Evolutionary conservation across 2,888 invertebrate genomes (phyloP), one percentile per base, ranked within the genome.

Genomic region (Eledona agricola): DNA sequence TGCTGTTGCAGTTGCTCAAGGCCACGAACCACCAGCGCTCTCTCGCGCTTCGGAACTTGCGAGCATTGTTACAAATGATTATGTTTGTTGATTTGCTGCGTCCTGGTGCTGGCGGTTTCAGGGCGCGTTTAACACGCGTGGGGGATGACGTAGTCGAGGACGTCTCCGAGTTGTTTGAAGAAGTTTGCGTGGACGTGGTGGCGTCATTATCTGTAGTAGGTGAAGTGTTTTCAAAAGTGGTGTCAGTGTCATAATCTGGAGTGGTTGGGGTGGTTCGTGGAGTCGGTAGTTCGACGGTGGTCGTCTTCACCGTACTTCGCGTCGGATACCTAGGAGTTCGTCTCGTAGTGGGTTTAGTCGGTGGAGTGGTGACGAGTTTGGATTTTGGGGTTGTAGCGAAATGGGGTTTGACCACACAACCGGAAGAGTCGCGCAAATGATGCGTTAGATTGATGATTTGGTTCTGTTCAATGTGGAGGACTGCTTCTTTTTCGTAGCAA

Each of bases 1-100:
- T 78, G 25, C 82, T 82, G 32, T 86, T 84, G 70, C 93, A 94
- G 68, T 90, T 90, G 57, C 90, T 88, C 19, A 93, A 78, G 1
- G 90, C 94, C 17, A 96, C 83, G 67, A 92, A 96, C 96, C 96
- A 96, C 96, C 96, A 96, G 15, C 96, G 77, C 68, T 93, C 93
- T 37, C 96, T 80, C 0, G 88, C 83, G 0, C 93, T 91, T 2
- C 86, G 78, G 72, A 94, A 95, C 42, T 84, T 79, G 40, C 92
- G 78, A 1, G 85, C 80, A 65, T 86, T 86, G 60, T 82, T 83
- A 62, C 88, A 89, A 2, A 80, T 77, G 0, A 86, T 80, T 2
- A 55, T 61, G 0, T 37, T 28, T 42, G 66, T 58, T 2, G 65
- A 58, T 4, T 22, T 49, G 55, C 55, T 54, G 47, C 42, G 51